Evolutionary conservation across 2,113 vertebrate species (phyloP), one percentile per base, ranked within the genome.

Genomic region (Neodontobutis hainanensis): DNA sequence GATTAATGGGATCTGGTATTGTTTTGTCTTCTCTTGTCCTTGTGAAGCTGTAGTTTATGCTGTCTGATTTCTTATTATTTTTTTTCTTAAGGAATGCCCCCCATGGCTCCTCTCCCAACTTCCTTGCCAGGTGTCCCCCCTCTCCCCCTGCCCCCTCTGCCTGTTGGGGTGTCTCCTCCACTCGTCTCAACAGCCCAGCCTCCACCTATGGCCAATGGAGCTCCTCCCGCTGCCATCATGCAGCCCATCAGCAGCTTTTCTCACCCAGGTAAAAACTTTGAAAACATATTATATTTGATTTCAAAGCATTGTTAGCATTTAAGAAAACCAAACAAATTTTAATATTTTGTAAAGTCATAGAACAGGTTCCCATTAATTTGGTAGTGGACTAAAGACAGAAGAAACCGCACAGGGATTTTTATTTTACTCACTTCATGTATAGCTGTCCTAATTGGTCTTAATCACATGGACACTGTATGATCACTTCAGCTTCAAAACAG

Each of bases 161-260:
- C 96, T 0, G 94, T 97, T 12, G 97, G 97, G 45, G 94, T 98
- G 89, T 99, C 97, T 43, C 97, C 97, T 12, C 95, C 97, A 0
- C 88, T 98, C 55, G 93, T 96, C 52, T 95, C 96, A 4, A 94
- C 96, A 4, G 94, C 93, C 49, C 93, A 94, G 12, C 90, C 95
- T 68, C 88, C 95, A 48, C 94, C 97, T 42, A 87, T 99, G 70
- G 92, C 96, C 78, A 99, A 99, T 2, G 97, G 97, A 87, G 90
- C 96, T 15, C 95, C 96, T 8, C 81, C 88, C 51, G 78, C 88
- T 66, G 91, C 95, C 48, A 92, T 97, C 77, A 95, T 98, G 81
- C 96, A 95, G 68, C 93, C 96, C 75, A 92, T 96, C 78, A 88
- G 95, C 63, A 94, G 94, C 77, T 98, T 98, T 85, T 90, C 95